These are phyloP conservation scores for Tetramorium alpestre DNA, from an alignment of 1,140 invertebrate genomes.

Conservation along the genomic window DNA sequence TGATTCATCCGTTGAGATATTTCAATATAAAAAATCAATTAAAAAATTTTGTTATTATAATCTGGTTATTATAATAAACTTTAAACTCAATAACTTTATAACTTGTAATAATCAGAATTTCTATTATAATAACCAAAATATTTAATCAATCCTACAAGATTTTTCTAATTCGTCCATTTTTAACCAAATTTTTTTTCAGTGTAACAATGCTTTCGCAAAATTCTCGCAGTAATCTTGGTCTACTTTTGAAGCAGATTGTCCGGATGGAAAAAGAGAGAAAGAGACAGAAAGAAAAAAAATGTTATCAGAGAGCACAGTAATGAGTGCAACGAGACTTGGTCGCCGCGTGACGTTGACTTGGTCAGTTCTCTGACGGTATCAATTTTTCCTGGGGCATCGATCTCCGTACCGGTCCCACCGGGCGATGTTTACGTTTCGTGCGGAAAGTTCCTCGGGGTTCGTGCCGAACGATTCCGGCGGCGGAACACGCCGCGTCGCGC, in stretches of 20 bases:
- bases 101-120: no score
- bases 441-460: not conserved
- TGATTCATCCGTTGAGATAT: no score
- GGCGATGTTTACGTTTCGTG: slow-evolving; percentile 3
- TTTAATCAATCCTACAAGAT: no score
- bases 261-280: not conserved
- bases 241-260: not conserved
- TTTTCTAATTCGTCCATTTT: no score
- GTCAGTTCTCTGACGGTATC: slow-evolving; percentile 29
- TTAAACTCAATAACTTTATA: no score
- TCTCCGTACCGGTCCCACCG: not conserved
- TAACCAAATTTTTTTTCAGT: no score
- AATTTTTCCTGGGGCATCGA: slow-evolving; percentile 3
- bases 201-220: not conserved
- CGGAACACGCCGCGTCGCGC: not conserved
- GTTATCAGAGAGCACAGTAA: not conserved
- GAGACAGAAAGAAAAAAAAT: not conserved
- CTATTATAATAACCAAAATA: no score
- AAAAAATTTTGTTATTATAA: no score
- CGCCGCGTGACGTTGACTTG: slow-evolving; percentile 13
- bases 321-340: not conserved
- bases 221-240: not conserved
- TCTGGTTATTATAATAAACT: no score
- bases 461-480: not conserved
- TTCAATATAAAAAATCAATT: no score